Conservation (phyloP, 2,888 invertebrate genomes). For the Heliconius erato region DNA sequence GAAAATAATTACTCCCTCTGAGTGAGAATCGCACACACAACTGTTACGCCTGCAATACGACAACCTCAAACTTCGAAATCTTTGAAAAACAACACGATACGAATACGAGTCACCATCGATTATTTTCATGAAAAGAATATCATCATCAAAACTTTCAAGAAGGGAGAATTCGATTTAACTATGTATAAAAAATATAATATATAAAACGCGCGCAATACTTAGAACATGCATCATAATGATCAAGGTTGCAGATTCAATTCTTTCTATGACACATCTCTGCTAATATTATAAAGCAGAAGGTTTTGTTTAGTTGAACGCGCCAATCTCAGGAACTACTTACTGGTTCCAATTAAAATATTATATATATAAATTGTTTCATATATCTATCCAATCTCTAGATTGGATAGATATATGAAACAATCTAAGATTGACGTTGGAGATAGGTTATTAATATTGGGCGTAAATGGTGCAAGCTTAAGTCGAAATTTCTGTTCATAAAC, state of each 20-base stretch:
- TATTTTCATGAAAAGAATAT: background rate
- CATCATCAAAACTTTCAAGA: background rate
- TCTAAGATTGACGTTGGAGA: too few species aligned
- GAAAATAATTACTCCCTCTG: too few species aligned
- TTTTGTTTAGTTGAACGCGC: too few species aligned
- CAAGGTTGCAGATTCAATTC: conserved; percentile 3
- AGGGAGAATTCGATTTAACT: background rate
- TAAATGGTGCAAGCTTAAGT: too few species aligned
- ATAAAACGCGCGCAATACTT: background rate
- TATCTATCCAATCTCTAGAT: too few species aligned
- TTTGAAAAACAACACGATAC: background rate
- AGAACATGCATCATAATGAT: background rate
- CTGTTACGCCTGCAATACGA: background rate
- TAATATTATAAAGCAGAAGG: background rate
- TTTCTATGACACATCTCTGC: background rate
- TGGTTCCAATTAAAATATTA: too few species aligned
- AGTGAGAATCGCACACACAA: too few species aligned
- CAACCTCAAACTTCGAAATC: background rate
- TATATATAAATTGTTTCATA: too few species aligned
- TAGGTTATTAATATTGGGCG: too few species aligned
- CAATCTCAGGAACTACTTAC: too few species aligned
- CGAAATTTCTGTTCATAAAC: too few species aligned
- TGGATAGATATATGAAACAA: too few species aligned
- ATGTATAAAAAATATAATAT: background rate
- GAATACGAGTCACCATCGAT: background rate